phyloP scores from a whole-genome alignment of 2,888 invertebrate genomes.

The Nemurella pictetii region DNA sequence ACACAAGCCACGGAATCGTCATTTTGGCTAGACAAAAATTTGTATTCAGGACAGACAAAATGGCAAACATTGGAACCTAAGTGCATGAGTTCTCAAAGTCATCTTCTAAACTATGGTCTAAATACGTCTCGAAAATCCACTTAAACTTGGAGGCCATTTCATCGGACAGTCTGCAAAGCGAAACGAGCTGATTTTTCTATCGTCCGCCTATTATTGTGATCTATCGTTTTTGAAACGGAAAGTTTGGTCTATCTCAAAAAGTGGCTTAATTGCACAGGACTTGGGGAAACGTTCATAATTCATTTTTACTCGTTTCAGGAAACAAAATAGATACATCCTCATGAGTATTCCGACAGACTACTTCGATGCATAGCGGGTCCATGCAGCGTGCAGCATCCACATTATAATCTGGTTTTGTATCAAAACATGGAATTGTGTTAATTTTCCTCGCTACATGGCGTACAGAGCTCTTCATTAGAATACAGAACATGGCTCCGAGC shows the following conservation, averaged over 20 bases:
- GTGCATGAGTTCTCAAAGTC: not conserved
- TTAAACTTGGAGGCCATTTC: not conserved
- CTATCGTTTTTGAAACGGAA: not conserved
- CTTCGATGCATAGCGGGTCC: not conserved
- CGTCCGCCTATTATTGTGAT: not conserved
- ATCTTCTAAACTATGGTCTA: not conserved
- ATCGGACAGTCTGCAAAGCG: not conserved
- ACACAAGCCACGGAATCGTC: not conserved
- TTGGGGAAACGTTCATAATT: not conserved
- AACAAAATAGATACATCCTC: not conserved
- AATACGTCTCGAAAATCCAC: not conserved
- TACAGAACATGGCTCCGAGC: constrained; percentile 4
- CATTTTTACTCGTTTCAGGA: not conserved
- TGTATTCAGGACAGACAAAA: not conserved
- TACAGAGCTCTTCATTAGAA: constrained; percentile 7
- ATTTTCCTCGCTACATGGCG: constrained; percentile 1
- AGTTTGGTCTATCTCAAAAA: not conserved
- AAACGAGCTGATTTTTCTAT: not conserved
- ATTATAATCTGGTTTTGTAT: not conserved
- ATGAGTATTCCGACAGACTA: not conserved
- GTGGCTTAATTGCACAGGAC: not conserved
- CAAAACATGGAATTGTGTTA: constrained; percentile 6
- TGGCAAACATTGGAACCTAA: not conserved
- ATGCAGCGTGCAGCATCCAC: not conserved
- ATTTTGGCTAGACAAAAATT: not conserved